Percentiles rank a stretch among this genome's conserved stretches.
Conservation (phyloP, 1,140 invertebrate species). For the Potamilus streckersoni region DNA sequence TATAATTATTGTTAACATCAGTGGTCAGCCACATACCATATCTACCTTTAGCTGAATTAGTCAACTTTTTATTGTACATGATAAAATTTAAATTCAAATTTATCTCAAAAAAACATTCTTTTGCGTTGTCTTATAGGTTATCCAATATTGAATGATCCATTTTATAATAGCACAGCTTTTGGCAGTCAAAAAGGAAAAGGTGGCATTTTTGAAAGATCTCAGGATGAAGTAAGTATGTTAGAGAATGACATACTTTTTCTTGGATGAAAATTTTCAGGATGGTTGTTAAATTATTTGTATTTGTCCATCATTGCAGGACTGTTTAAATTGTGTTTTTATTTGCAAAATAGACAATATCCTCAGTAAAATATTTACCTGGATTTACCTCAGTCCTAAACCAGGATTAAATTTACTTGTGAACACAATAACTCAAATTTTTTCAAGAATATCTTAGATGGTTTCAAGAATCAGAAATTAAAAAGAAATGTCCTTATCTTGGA, state of each 20-base stretch:
- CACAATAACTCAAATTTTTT: no score
- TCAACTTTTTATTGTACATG: not conserved
- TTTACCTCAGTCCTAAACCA: no score
- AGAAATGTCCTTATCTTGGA: no score
- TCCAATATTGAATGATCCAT: constrained; percentile 96
- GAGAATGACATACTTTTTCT: no score
- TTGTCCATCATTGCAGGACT: not conserved
- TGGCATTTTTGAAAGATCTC: constrained; percentile 90
- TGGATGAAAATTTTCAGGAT: no score
- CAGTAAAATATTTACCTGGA: no score
- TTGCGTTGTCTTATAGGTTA: constrained; percentile 75
- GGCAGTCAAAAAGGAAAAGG: constrained; percentile 84
- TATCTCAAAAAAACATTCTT: not conserved
- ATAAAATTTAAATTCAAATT: not conserved
- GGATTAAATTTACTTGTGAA: no score
- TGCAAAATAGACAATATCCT: no score
- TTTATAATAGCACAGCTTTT: constrained; percentile 76
- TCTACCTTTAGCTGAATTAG: not conserved
- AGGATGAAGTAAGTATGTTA: constrained; percentile 76
- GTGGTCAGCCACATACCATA: not conserved
- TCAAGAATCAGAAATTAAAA: no score
- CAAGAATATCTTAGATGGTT: no score
- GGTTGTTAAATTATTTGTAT: not conserved
- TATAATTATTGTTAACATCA: not conserved
- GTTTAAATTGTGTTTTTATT: not conserved